Base-by-base conservation (phyloP, 2,888 invertebrate genomes). In the Zootermopsis nevadensis region DNA sequence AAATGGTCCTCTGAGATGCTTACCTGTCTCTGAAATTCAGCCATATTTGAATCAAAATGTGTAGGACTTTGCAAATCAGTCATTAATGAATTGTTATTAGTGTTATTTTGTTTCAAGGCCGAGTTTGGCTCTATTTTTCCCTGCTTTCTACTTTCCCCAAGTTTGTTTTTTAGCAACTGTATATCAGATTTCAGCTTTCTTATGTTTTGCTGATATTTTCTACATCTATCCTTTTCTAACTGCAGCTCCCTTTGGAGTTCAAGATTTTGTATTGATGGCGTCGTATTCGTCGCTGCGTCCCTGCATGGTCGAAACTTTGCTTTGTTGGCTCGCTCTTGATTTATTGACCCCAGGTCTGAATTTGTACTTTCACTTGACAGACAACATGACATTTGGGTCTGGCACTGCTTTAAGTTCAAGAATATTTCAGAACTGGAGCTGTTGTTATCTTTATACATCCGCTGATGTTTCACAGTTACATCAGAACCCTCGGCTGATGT, bases 281-380 rank as follows among this genome's bases (percentile, higher is more conserved):
- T 67, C 27, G 84, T 85, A 77, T 85, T 85, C 22, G 83, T 83
- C 31, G 83, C 85, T n/a, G 82, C 85, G 82, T 85, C 85, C 82
- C 83, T 79, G 33, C 1, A 48, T 7, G 33, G 22, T 12, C 79
- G 79, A n/a, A 42, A 74, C 6, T 38, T 35, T 74, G 33, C n/a
- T 38, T 19, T 74, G n/a, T 6, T 1, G 12, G 38, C 15, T 38
- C 38, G 74, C 33, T 74, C 74, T n/a, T 38, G n/a, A 74, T 27
- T 60, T 48, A 48, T 3, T 48, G 48, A 48, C 19, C 15, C 69
- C 30, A 69, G 22, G 38, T 35, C 74, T 19, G 35, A 38, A 33
- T 35, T 35, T 12, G 3, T 35, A 74, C 24, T 74, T 8, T 69
- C 69, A 19, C 15, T 33, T 15, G 33, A 69, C 31, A 69, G 30